phyloP scores from a whole-genome alignment of 2,797 vertebrate genomes.

The Garrulus glandarius region DNA sequence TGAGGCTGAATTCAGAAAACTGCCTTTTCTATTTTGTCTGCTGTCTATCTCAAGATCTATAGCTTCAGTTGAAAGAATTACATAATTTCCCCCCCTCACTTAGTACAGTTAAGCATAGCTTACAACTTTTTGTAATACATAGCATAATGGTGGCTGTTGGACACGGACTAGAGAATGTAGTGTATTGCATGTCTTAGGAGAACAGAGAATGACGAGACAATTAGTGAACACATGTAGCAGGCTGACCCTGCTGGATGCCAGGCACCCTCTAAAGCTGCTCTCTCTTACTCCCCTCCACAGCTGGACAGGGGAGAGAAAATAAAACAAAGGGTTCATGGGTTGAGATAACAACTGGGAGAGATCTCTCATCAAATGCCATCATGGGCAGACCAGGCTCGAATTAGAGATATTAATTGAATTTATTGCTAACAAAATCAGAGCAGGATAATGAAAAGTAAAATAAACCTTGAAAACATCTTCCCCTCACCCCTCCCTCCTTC shows the following conservation, averaged over 20 bases:
- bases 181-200: neutral
- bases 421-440: neutral
- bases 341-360: neutral
- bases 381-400: accelerated
- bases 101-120: neutral
- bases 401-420: neutral
- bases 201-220: neutral
- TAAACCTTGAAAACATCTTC: neutral
- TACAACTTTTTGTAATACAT: neutral
- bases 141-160: neutral
- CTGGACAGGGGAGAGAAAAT: neutral
- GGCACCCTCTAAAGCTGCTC: neutral
- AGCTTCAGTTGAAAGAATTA: neutral
- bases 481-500: neutral
- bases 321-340: neutral
- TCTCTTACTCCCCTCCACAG: neutral
- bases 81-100: neutral
- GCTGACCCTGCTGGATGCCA: neutral
- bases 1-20: neutral
- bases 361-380: neutral
- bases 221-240: neutral
- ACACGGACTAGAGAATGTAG: accelerated
- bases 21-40: neutral
- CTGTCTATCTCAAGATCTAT: neutral
- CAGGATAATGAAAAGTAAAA: neutral